A percentile compares a stretch with the other conserved stretches of the same genome.
These are phyloP conservation scores for Dipodomys spectabilis DNA, from an alignment of 2,113 vertebrate genomes.

Conservation along the genomic window DNA sequence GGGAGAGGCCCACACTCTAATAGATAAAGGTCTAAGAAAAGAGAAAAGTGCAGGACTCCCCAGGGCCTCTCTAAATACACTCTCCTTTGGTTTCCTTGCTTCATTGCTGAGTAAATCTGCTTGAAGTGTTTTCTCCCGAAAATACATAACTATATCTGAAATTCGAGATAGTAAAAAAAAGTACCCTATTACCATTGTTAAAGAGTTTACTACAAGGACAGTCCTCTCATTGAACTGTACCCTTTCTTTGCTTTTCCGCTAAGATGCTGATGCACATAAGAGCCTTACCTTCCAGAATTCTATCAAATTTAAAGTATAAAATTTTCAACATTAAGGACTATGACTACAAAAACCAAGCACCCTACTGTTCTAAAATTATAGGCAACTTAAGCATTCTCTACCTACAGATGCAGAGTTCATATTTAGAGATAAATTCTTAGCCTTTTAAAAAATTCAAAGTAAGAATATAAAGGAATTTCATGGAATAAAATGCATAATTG, in stretches of 20 bases:
- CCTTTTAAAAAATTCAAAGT: not conserved
- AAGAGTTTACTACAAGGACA: not conserved
- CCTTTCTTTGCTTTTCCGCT: conserved; percentile 13
- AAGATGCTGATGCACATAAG: conserved; percentile 10
- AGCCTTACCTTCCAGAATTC: conserved; percentile 18
- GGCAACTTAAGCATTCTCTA: not conserved
- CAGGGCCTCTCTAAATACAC: not conserved
- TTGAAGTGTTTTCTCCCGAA: not conserved
- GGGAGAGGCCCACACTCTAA: not conserved
- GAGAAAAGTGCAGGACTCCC: not conserved
- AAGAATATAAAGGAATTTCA: not conserved
- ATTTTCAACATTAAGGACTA: conserved; percentile 1
- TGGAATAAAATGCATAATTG: not conserved
- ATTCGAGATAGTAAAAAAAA: not conserved
- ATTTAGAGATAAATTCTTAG: conserved; percentile 10
- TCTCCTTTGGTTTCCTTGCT: not conserved
- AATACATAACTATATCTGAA: not conserved
- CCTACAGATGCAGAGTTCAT: not conserved
- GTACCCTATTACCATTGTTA: not conserved
- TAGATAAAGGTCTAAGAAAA: not conserved
- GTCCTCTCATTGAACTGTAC: not conserved
- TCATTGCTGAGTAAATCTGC: not conserved
- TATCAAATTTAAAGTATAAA: not conserved
- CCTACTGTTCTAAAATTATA: conserved; percentile 9
- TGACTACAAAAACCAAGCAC: conserved; percentile 27